Evolutionary conservation across 2,888 invertebrate species (phyloP).

Genomic region (Operophtera brumata): DNA sequence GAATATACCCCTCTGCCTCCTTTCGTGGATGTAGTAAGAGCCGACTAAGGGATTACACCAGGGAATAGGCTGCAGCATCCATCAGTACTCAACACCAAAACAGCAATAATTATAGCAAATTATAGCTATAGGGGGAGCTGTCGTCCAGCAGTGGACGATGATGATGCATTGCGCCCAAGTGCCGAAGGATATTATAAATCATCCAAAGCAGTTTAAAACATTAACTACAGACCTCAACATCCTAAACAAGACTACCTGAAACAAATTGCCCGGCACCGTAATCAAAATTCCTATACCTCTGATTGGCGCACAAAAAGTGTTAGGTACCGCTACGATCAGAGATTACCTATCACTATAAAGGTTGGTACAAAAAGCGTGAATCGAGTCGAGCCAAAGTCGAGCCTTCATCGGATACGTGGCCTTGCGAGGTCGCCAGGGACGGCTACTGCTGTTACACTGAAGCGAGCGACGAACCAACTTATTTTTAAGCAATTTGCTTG

Average conservation of each 20-base stretch:
- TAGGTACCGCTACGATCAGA: constrained; percentile 44
- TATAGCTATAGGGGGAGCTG: too few relatives aligned
- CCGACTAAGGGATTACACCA: too few relatives aligned
- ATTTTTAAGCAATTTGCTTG: constrained; percentile 1
- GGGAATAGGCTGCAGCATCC: too few relatives aligned
- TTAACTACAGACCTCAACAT: not conserved
- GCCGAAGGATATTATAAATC: constrained; percentile 4
- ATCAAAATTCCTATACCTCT: constrained; percentile 19
- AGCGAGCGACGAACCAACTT: not conserved
- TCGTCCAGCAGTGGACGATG: too few relatives aligned
- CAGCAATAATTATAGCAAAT: too few relatives aligned
- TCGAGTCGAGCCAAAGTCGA: constrained; percentile 13
- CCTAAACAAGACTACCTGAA: constrained; percentile 7
- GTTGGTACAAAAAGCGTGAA: constrained; percentile 26
- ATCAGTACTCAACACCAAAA: too few relatives aligned
- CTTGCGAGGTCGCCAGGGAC: constrained; percentile 59
- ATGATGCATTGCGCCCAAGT: too few relatives aligned
- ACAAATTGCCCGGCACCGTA: constrained; percentile 11
- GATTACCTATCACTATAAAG: constrained; percentile 35
- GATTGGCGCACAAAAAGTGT: constrained; percentile 30
- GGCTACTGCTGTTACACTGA: constrained; percentile 46
- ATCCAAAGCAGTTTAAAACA: not conserved
- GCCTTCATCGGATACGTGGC: constrained; percentile 52
- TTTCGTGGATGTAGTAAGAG: too few relatives aligned
- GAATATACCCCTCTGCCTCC: too few relatives aligned